Evolutionary conservation across 1,140 invertebrate species (phyloP), one percentile per base, ranked within the genome.

Genomic region (Diprion similis): DNA sequence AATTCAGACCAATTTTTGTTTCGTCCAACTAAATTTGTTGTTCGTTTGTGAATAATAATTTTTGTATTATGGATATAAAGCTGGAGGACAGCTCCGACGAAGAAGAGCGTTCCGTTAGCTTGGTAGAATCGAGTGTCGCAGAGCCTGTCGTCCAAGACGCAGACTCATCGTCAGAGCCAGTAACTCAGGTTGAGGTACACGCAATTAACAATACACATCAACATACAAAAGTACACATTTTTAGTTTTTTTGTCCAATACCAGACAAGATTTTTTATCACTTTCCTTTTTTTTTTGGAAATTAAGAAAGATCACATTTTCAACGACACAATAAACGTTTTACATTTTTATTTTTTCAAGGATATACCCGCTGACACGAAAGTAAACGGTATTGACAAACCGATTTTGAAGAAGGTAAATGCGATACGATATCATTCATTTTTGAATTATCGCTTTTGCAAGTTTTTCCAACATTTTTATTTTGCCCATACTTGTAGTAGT

Each of bases 371-470:
- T 13, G 84, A 86, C 73, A 79, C 79, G 48, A 82, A 86, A 83
- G 76, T 77, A 73, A 87, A 88, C 70, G 86, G 86, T 86, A 83
- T 87, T 78, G 80, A 84, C 80, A 84, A 86, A 84, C 82, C 84
- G 76, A 77, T 74, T 46, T 8, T 78, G 10, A 76, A 81, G 77
- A 85, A 87, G 86, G 86, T 87, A 87, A 78, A 37, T 37, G 24
- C 24, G 24, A 37, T 37, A 37, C 71, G 72, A 10, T 45, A 46
- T 51, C 37, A 71, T 13, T 46, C 10, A 68, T 71, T 68, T 65
- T 59, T 72, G 45, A 19, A 48, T 37, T 70, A 69, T n/a, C 71
- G 71, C 65, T 18, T 17, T 71, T 10, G 13, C 13, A 64, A 68
- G 45, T 66, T 51, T 75, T 71, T 72, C 19, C 78, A 76, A 74